Conservation (phyloP, 2,797 vertebrate species). For the Chelon auratus region DNA sequence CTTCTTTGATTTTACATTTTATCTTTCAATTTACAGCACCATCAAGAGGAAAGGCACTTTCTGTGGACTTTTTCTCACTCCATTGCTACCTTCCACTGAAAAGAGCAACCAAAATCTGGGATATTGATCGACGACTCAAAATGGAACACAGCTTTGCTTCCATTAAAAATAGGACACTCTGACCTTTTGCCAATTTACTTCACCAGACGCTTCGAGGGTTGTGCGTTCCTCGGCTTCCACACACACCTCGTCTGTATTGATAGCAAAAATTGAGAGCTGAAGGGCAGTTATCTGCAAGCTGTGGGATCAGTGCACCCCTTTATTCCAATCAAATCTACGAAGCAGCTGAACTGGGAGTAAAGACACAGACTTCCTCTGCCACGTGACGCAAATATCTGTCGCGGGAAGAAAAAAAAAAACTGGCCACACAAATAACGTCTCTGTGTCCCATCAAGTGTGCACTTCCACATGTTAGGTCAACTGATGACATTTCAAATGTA, state of each 20-base stretch:
- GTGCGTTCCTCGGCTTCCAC: slow-evolving; percentile 29
- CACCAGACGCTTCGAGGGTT: slow-evolving; percentile 14
- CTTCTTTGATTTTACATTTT: slow-evolving; percentile 70
- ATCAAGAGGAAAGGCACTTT: slow-evolving; percentile 99
- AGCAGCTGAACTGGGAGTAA: slow-evolving; percentile 18
- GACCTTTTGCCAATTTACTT: slow-evolving; percentile 38
- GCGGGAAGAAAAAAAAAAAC: slow-evolving; percentile 13
- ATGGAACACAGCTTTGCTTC: slow-evolving; percentile 28
- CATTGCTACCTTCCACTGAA: slow-evolving; percentile 69
- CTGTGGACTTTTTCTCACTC: slow-evolving; percentile 85
- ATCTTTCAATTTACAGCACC: slow-evolving; percentile 90
- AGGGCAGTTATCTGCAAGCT: slow-evolving; percentile 13
- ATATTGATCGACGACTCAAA: slow-evolving; percentile 31
- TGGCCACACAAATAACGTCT: slow-evolving; percentile 25
- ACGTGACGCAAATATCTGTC: slow-evolving; percentile 5
- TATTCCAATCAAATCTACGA: slow-evolving; percentile 17
- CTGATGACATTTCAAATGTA: slow-evolving; percentile 60
- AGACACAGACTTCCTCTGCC: slow-evolving; percentile 4
- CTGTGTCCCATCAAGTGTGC: slow-evolving; percentile 32
- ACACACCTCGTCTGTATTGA: slow-evolving; percentile 13
- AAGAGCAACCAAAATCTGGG: slow-evolving; percentile 48
- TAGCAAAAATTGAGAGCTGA: slow-evolving; percentile 10
- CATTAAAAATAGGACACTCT: slow-evolving; percentile 17
- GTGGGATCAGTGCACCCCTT: slow-evolving; percentile 25
- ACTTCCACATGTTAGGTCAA: slow-evolving; percentile 46